Base-by-base conservation (phyloP, 1,140 invertebrate genomes). In the Dinothrombium tinctorium region DNA sequence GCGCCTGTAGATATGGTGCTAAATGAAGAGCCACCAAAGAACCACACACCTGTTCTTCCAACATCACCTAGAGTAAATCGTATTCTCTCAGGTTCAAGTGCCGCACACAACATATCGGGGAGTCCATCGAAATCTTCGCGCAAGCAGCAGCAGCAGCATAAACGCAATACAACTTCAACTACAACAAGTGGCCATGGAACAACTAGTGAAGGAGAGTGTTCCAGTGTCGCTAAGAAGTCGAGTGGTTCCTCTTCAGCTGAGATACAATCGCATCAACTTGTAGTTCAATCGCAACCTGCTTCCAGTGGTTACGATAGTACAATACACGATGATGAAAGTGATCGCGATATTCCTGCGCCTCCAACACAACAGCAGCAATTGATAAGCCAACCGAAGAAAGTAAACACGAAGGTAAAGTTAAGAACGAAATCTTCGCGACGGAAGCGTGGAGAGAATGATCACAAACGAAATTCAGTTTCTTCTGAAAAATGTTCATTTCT, bases 221-320 rank as follows among this genome's bases (percentile, higher is more conserved):
- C 36, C 12, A 38, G 35, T 14, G 20, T 37, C 21, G 33, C 24
- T 8, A 37, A 42, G 9, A 37, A 37, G 21, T 37, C 36, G 21
- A 14, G 12, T 15, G 36, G 19, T 37, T 23, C 36, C 24, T 37
- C 36, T 14, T 22, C 29, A 7, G 17, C n/a, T 32, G n/a, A 12
- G 12, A 14, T 15, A 7, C 36, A 36, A 42, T n/a, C 12, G 17
- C 40, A 42, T 14, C 26, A 5, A 14, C 39, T 7, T 11, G 15
- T 19, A 31, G 25, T 2, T 20, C 39, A 41, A n/a, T 40, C n/a
- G 2, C 11, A 39, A 14, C 42, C 42, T 9, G 26, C 42, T 15
- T 44, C 42, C 3, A 39, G 37, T 40, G 42, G 42, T 14, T 44
- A 44, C 29, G 42, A 44, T 14, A 40, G 37, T 26, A 44, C 42